Percentiles rank a stretch among this genome's conserved stretches.
phyloP scores from a whole-genome alignment of 2,797 vertebrate genomes.

The Anableps anableps region DNA sequence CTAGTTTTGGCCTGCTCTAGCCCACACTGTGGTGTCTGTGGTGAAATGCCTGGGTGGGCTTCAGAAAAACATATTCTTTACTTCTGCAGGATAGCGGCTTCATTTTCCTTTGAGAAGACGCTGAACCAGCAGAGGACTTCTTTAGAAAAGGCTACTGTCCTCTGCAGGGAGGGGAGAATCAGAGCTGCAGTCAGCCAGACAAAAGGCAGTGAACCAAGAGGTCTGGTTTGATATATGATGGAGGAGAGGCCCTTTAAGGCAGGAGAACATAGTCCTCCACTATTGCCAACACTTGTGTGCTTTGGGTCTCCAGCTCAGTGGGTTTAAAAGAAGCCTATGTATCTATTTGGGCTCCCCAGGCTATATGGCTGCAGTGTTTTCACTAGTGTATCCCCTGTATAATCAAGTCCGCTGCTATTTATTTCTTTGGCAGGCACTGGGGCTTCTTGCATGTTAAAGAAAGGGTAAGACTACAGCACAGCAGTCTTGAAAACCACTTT shows the following conservation, averaged over 20 bases:
- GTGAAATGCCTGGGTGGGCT: slow-evolving; percentile 76
- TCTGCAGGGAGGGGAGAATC: slow-evolving; percentile 38
- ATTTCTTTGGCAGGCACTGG: slow-evolving; percentile 75
- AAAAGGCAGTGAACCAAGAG: slow-evolving; percentile 45
- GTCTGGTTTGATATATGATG: slow-evolving; percentile 39
- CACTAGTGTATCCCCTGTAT: slow-evolving; percentile 72
- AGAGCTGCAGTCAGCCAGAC: slow-evolving; percentile 50
- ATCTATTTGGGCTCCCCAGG: slow-evolving; percentile 73
- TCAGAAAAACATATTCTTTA: slow-evolving; percentile 68
- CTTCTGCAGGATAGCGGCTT: slow-evolving; percentile 54
- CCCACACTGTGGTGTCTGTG: slow-evolving; percentile 64
- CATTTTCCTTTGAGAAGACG: slow-evolving; percentile 55
- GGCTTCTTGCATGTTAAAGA: slow-evolving; percentile 72
- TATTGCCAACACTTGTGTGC: slow-evolving; percentile 48
- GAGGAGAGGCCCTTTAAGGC: slow-evolving; percentile 40
- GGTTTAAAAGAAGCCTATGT: slow-evolving; percentile 49
- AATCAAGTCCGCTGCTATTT: slow-evolving; percentile 78
- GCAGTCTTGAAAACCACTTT: slow-evolving; percentile 70
- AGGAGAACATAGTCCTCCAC: slow-evolving; percentile 52
- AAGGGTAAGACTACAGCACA: slow-evolving; percentile 64
- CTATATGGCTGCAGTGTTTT: slow-evolving; percentile 73
- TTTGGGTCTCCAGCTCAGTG: slow-evolving; percentile 57
- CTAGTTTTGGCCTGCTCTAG: slow-evolving; percentile 36
- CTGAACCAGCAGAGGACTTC: slow-evolving; percentile 64
- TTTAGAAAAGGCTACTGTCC: slow-evolving; percentile 70